Base-by-base conservation (phyloP, 2,113 vertebrate species). In the Cichladusa arquata region DNA sequence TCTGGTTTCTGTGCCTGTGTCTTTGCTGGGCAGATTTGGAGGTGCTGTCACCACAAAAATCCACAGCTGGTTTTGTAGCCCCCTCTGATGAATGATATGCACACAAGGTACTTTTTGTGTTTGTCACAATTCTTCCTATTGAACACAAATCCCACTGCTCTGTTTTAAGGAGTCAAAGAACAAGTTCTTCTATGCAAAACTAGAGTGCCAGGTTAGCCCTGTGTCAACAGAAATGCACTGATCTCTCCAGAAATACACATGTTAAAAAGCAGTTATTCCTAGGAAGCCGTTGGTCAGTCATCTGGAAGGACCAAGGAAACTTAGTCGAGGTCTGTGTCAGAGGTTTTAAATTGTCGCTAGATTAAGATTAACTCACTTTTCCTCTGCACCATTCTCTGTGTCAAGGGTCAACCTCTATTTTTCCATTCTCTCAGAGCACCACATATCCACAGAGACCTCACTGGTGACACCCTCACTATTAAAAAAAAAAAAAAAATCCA, bases 311-410 rank as follows among this genome's bases (percentile, higher is more conserved):
- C 33, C 19, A 64, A 77, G 33, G n/a, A 60, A 95, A 74, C 4
- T 12, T 26, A 34, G 8, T 19, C 56, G 54, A 54, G n/a, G 22
- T 58, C 26, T 31, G 2, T n/a, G 17, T 15, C 34, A 29, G 14
- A 23, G 4, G 2, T 29, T 93, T 58, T n/a, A 33, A 82, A 56
- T 4, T 40, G 20, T 22, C 40, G 15, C 38, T 38, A 38, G 38
- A 38, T 11, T 38, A 38, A 40, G 22, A 66, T 5, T 12, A 74
- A 81, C 2, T 48, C 1, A 19, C 48, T 90, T 80, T 56, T 36
- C 23, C 31, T 23, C 12, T 2, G 6, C 6, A 40, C 14, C 18
- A 6, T 26, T 62, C 33, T 36, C 31, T n/a, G 0, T 5, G 5
- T 13, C 42, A 70, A 62, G 8, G 29, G 19, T 31, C 36, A 71